A percentile compares a stretch with the other conserved stretches of the same genome.
These are phyloP conservation scores for Alentia gelatinosa DNA, from an alignment of 2,888 invertebrate genomes.

Conservation along the genomic window DNA sequence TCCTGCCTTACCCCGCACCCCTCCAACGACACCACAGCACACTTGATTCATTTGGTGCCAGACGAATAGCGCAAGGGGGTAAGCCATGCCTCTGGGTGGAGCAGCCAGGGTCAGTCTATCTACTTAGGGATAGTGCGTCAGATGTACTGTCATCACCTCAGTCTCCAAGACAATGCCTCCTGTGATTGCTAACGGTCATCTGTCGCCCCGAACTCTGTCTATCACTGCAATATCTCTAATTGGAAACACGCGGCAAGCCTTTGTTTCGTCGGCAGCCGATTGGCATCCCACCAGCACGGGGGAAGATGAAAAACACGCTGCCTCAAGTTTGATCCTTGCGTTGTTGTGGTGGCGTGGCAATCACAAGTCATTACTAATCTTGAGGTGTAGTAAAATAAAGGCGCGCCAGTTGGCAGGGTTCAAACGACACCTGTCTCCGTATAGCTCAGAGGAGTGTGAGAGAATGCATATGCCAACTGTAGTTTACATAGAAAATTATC, in stretches of 20 bases:
- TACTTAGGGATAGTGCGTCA: slow-evolving; percentile 22
- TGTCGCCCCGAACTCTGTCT: not conserved
- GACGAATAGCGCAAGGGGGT: not conserved
- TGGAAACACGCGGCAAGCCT: slow-evolving; percentile 1
- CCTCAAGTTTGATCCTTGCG: no score
- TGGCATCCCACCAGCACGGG: no score
- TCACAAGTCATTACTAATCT: no score
- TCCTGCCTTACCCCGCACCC: not conserved
- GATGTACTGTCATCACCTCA: slow-evolving; percentile 14
- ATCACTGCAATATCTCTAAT: slow-evolving; percentile 31
- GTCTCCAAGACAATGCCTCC: slow-evolving; percentile 31
- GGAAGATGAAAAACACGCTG: slow-evolving; percentile 1
- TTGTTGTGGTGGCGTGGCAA: no score
- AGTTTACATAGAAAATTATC: no score
- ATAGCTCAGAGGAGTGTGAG: no score
- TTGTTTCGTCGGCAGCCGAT: not conserved
- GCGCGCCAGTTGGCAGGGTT: no score
- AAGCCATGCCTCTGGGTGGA: not conserved
- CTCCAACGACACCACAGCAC: not conserved
- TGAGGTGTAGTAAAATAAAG: no score
- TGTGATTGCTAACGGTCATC: not conserved
- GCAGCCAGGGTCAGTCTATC: not conserved
- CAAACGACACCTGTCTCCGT: no score
- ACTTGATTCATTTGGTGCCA: not conserved
- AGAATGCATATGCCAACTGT: no score